These are phyloP conservation scores for Rhingia campestris DNA, from an alignment of 2,888 invertebrate genomes.

Conservation along the genomic window DNA sequence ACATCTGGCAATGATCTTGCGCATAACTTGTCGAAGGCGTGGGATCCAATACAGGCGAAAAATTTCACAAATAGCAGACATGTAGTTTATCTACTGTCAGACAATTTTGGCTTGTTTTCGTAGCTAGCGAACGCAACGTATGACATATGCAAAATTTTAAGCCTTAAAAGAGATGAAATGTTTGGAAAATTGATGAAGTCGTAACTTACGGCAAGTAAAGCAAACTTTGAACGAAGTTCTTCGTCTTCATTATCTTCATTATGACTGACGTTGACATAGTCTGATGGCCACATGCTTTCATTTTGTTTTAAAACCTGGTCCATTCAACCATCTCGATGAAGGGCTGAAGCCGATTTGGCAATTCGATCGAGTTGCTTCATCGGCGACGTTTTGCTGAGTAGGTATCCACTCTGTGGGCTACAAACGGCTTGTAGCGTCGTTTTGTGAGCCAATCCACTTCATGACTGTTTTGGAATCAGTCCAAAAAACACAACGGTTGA, in stretches of 20 bases:
- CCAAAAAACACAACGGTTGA: no score
- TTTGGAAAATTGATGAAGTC: conserved; percentile 20
- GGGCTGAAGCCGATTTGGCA: conserved; percentile 23
- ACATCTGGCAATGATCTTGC: conserved; percentile 33
- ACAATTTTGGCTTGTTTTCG: no score
- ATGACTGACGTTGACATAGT: not conserved
- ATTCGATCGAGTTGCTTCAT: conserved; percentile 72
- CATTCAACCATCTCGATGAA: conserved; percentile 54
- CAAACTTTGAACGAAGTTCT: conserved; percentile 41
- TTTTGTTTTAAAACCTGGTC: conserved; percentile 31
- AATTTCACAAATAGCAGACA: conserved; percentile 7
- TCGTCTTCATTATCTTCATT: conserved; percentile 37
- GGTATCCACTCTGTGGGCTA: no score
- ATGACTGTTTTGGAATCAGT: no score
- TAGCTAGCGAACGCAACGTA: no score
- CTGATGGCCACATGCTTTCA: conserved; percentile 16
- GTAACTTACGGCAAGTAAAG: conserved; percentile 17
- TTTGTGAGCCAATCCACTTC: no score
- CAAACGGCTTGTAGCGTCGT: no score
- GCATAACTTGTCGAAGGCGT: conserved; percentile 9
- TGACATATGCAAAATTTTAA: no score
- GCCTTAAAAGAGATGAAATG: no score
- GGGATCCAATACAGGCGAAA: conserved; percentile 26
- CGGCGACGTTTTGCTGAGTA: conserved; percentile 71
- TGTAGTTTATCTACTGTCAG: no score